A percentile compares a stretch with the other conserved stretches of the same genome.
Conservation (phyloP, 2,113 vertebrate genomes). For the Colossoma macropomum region DNA sequence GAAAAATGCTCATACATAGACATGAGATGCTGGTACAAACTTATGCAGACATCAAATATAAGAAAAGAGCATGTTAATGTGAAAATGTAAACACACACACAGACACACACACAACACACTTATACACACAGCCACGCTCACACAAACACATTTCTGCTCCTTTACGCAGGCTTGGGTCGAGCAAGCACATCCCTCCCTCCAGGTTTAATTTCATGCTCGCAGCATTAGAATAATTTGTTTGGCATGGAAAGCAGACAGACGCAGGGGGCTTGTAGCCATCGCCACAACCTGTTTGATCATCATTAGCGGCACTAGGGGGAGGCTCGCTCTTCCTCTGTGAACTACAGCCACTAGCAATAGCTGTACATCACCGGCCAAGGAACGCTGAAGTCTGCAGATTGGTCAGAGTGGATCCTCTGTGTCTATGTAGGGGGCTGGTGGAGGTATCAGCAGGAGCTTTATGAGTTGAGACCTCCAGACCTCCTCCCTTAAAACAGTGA, state of each 20-base stretch:
- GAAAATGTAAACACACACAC: conserved; percentile 4
- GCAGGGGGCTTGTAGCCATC: conserved; percentile 65
- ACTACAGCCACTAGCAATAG: conserved; percentile 39
- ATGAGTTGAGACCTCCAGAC: conserved; percentile 47
- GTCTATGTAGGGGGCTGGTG: conserved; percentile 23
- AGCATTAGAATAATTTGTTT: conserved; percentile 74
- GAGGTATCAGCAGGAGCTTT: conserved; percentile 50
- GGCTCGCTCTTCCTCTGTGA: conserved; percentile 43
- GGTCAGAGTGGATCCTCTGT: conserved; percentile 43
- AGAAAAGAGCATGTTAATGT: conserved; percentile 16
- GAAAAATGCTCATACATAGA: conserved; percentile 24
- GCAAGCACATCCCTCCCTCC: conserved; percentile 63
- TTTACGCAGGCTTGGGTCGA: conserved; percentile 60
- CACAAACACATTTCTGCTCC: conserved; percentile 34
- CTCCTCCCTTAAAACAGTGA: conserved; percentile 38
- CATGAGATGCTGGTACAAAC: conserved; percentile 4
- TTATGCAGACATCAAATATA: not conserved
- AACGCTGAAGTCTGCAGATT: conserved; percentile 56
- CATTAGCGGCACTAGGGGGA: conserved; percentile 54
- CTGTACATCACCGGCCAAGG: conserved; percentile 45
- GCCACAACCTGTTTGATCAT: conserved; percentile 63
- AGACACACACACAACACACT: not conserved
- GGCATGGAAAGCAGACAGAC: conserved; percentile 68
- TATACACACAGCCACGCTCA: not conserved
- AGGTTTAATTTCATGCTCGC: conserved; percentile 73